Evolutionary conservation across 2,888 invertebrate species (phyloP).

Genomic region (Calameuta pallipes): DNA sequence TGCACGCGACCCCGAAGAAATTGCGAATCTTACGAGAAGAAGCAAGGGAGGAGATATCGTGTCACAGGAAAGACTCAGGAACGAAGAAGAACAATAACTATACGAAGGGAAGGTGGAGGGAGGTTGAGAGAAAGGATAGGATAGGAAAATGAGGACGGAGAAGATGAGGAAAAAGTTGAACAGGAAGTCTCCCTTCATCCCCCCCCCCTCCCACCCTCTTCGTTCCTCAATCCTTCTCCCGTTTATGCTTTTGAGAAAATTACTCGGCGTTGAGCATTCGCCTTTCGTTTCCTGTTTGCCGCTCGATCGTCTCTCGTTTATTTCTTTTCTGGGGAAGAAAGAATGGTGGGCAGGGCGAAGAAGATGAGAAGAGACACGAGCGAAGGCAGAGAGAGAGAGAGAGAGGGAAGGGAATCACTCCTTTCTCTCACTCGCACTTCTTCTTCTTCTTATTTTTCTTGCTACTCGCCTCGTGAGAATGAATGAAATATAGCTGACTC

Average conservation of each 20-base stretch:
- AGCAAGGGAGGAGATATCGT: too few species aligned
- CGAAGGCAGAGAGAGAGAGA: neutral
- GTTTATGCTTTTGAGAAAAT: neutral
- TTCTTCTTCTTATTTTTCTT: too few species aligned
- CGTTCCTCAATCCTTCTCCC: conserved; percentile 9
- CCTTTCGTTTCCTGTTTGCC: conserved; percentile 4
- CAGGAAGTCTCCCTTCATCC: conserved; percentile 13
- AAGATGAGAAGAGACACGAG: neutral
- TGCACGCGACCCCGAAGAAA: too few species aligned
- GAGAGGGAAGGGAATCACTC: neutral
- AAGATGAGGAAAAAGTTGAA: neutral
- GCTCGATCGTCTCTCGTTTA: neutral
- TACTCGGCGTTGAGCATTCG: neutral
- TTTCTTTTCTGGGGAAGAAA: neutral
- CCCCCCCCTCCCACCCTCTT: conserved; percentile 14
- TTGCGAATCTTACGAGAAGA: too few species aligned
- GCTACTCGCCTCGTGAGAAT: neutral
- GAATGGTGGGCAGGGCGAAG: neutral
- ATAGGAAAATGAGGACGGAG: neutral
- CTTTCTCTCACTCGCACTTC: neutral
- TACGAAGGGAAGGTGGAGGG: neutral
- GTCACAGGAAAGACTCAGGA: neutral
- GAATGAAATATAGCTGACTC: conserved; percentile 16
- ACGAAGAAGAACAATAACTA: neutral
- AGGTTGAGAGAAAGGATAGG: neutral